These are phyloP conservation scores for Eledone cirrhosa DNA, from an alignment of 2,888 invertebrate species.

Conservation along the genomic window DNA sequence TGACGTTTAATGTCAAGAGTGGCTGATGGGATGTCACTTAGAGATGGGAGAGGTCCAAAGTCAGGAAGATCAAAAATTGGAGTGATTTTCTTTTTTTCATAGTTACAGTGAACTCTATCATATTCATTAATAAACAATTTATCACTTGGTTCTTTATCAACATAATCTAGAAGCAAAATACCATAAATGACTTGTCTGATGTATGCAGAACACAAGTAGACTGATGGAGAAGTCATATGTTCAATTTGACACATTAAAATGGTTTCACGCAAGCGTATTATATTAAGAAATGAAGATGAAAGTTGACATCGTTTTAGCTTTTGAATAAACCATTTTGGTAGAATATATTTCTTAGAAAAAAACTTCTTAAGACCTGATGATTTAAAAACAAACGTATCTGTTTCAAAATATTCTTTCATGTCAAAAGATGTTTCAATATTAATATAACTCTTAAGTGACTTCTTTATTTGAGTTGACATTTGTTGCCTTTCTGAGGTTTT, in stretches of 20 bases:
- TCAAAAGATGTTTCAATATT: conserved; percentile 37
- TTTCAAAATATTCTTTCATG: conserved; percentile 36
- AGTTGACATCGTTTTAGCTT: conserved; percentile 73
- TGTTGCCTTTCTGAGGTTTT: conserved; percentile 44
- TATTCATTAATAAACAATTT: conserved; percentile 47
- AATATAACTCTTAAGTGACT: conserved; percentile 58
- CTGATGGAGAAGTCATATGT: conserved; percentile 43
- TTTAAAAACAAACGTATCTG: conserved; percentile 16
- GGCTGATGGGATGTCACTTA: conserved; percentile 34
- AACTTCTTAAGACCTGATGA: conserved; percentile 29
- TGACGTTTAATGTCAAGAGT: conserved; percentile 26
- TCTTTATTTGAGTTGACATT: conserved; percentile 45
- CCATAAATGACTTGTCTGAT: conserved; percentile 60
- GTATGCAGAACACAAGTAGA: conserved; percentile 49
- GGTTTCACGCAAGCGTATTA: conserved; percentile 52
- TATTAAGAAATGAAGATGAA: conserved; percentile 75
- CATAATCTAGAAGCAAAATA: conserved; percentile 48
- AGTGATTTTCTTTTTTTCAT: conserved; percentile 42
- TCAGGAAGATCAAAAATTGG: conserved; percentile 36
- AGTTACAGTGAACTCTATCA: conserved; percentile 45
- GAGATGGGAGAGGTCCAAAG: conserved; percentile 37
- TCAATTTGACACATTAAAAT: conserved; percentile 62
- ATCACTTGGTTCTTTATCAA: conserved; percentile 7
- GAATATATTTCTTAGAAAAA: conserved; percentile 40
- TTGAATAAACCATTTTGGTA: conserved; percentile 76